Evolutionary conservation across 2,113 vertebrate genomes (phyloP).

Genomic region (Nyctibius bracteatus): DNA sequence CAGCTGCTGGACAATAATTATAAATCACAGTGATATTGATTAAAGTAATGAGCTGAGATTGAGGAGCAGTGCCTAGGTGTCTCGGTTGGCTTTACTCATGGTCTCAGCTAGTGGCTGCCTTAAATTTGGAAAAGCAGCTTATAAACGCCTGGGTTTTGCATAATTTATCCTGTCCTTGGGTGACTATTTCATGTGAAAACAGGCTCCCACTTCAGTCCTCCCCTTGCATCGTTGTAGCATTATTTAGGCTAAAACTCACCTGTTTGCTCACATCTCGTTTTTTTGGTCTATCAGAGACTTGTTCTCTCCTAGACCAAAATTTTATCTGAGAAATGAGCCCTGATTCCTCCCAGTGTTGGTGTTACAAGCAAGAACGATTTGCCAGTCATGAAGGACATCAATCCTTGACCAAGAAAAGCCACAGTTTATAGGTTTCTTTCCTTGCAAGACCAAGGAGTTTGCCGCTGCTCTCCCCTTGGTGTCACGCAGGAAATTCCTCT

Average conservation of each 20-base stretch:
- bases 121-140: not conserved
- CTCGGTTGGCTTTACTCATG: not conserved
- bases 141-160: accelerated
- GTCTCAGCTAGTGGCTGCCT: not conserved
- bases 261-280: not conserved
- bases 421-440: not conserved
- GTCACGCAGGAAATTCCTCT: not conserved
- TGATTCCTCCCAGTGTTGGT: not conserved
- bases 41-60: not conserved
- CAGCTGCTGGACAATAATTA: not conserved
- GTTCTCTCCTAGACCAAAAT: not conserved
- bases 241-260: not conserved
- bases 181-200: accelerated
- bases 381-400: not conserved
- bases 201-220: not conserved
- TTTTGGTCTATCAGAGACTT: not conserved
- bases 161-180: too few species aligned
- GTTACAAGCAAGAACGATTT: not conserved
- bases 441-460: not conserved
- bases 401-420: not conserved
- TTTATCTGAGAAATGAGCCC: not conserved
- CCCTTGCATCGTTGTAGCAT: not conserved
- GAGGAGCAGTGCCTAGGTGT: accelerated
- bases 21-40: not conserved
- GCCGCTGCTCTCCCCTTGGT: not conserved